Conservation (phyloP, 2,888 invertebrate species). For the Lycophotia porphyrea region DNA sequence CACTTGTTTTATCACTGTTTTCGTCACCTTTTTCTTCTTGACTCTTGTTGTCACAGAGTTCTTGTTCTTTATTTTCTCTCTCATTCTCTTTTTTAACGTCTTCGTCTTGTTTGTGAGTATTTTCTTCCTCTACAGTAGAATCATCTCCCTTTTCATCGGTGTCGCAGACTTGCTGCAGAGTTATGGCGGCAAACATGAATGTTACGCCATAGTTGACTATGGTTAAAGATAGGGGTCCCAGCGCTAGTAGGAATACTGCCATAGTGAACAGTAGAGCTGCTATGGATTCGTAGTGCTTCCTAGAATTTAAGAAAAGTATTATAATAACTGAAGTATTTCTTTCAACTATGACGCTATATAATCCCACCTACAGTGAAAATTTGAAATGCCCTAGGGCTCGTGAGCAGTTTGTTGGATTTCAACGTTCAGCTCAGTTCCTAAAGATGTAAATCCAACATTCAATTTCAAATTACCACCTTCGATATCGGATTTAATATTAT, state of each 20-base stretch:
- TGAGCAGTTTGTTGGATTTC: neutral
- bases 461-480: neutral
- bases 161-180: constrained; percentile 90
- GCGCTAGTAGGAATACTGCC: constrained; percentile 89
- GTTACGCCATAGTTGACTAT: constrained; percentile 91
- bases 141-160: constrained; percentile 38
- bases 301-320: constrained; percentile 75
- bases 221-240: constrained; percentile 91
- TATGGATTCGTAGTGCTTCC: constrained; percentile 85
- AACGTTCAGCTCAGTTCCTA: neutral
- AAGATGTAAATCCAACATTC: neutral
- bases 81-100: constrained; percentile 43
- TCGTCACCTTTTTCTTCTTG: constrained; percentile 21
- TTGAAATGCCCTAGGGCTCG: neutral
- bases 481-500: neutral
- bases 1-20: constrained; percentile 34
- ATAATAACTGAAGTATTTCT: neutral
- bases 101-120: constrained; percentile 35
- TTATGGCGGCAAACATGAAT: constrained; percentile 88
- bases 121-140: constrained; percentile 23
- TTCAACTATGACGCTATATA: neutral
- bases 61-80: constrained; percentile 39
- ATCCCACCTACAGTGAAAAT: neutral
- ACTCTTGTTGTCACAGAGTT: constrained; percentile 19
- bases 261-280: constrained; percentile 87